Evolutionary conservation across 2,888 invertebrate genomes (phyloP).

Genomic region (Acanthosepion pharaonis): DNA sequence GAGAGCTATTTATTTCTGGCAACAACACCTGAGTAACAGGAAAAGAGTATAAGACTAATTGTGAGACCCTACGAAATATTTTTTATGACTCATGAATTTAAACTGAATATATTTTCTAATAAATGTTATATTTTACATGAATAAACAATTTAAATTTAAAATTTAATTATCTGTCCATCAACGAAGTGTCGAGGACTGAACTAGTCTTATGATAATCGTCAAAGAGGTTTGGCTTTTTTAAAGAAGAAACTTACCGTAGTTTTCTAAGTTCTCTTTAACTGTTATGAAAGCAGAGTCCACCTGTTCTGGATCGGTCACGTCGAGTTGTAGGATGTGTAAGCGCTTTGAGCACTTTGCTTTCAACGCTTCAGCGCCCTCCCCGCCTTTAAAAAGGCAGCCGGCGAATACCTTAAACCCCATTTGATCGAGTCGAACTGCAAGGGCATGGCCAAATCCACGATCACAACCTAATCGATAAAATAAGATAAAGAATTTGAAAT

Average conservation of each 20-base stretch:
- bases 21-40: no score
- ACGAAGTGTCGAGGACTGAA: no score
- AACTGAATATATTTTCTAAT: no score
- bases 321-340: slow-evolving; percentile 63
- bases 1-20: no score
- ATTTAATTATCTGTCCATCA: no score
- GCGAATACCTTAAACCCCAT: slow-evolving; percentile 68
- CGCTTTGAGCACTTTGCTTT: slow-evolving; percentile 56
- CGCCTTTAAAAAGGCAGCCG: slow-evolving; percentile 61
- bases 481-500: background rate
- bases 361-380: slow-evolving; percentile 58
- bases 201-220: background rate
- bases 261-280: slow-evolving; percentile 56
- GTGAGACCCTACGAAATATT: background rate
- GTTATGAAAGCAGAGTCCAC: slow-evolving; percentile 56
- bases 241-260: slow-evolving; percentile 55
- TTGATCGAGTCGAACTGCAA: slow-evolving; percentile 62
- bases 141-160: no score
- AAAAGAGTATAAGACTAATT: no score
- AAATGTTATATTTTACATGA: no score
- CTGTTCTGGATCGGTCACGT: slow-evolving; percentile 61
- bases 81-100: background rate
- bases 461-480: slow-evolving; percentile 65
- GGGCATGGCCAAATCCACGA: slow-evolving; percentile 65
- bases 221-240: background rate